Evolutionary conservation across 2,888 invertebrate genomes (phyloP), one percentile per base, ranked within the genome.

Genomic region (Iphiclides podalirius): DNA sequence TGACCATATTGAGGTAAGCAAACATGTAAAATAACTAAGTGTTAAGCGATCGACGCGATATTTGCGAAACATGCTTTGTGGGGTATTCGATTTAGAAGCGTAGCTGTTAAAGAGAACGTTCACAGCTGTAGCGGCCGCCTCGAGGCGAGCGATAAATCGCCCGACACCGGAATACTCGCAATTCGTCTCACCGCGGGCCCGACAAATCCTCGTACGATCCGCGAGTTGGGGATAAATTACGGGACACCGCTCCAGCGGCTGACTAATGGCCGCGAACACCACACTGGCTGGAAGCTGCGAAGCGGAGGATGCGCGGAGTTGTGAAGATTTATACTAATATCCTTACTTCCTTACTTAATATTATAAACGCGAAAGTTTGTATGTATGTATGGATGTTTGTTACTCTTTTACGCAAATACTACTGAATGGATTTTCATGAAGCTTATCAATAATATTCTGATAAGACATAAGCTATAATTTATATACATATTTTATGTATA

Each of bases 111-210:
- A 26, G 26, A 28, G 28, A 41, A 41, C 26, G 66, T 47, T 75
- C 69, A 73, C 75, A 77, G 75, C n/a, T n/a, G n/a, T 75, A 70
- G 58, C 58, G 58, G 59, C 57, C 58, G 59, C 57, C n/a, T n/a
- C n/a, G n/a, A n/a, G n/a, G n/a, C 64, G 58, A 59, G 57, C 62
- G 59, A 77, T 81, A 80, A 81, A 82, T 80, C 70, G 67, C 67
- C 64, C 58, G 67, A 71, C 67, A 70, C 64, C 60, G 60, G 58
- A 64, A 67, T 70, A 64, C 58, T 59, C 67, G 63, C 75, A 68
- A 79, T 77, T 66, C 73, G 66, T 75, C 72, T 74, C 63, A 59
- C 66, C 52, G 66, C 67, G 60, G 69, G 71, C 72, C 66, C 67
- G 75, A 80, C 82, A 81, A 81, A 81, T 79, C 69, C 75, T 64